Conservation (phyloP, 2,888 invertebrate species). For the Pterostichus madidus region DNA sequence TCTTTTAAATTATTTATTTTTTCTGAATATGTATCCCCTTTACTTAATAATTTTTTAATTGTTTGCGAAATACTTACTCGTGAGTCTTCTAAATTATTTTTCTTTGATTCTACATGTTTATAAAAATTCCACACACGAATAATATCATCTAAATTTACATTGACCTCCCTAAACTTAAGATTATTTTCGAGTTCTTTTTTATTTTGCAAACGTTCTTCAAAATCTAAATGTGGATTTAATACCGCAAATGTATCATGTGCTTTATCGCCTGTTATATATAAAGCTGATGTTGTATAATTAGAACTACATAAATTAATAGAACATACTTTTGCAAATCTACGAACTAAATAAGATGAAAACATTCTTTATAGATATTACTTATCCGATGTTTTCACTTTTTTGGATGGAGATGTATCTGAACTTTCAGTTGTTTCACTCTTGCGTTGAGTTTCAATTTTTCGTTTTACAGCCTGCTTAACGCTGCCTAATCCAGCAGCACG, state of each 20-base stretch:
- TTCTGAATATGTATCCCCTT: slow-evolving; percentile 72
- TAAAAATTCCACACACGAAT: slow-evolving; percentile 83
- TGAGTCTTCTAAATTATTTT: slow-evolving; percentile 78
- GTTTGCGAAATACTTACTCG: slow-evolving; percentile 78
- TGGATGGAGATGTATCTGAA: slow-evolving; percentile 19
- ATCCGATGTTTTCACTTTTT: slow-evolving; percentile 47
- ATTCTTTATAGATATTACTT: slow-evolving; percentile 26
- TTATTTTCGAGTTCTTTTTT: slow-evolving; percentile 79
- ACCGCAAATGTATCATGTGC: slow-evolving; percentile 84
- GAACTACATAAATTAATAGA: slow-evolving; percentile 32
- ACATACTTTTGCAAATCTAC: slow-evolving; percentile 36
- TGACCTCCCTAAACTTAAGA: slow-evolving; percentile 79
- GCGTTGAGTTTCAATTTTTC: slow-evolving; percentile 86
- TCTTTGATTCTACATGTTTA: slow-evolving; percentile 79
- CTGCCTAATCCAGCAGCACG: slow-evolving; percentile 93
- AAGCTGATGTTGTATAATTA: slow-evolving; percentile 77
- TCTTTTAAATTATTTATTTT: slow-evolving; percentile 79
- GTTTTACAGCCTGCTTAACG: slow-evolving; percentile 85
- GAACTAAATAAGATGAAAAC: slow-evolving; percentile 15
- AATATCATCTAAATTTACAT: slow-evolving; percentile 80
- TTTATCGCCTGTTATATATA: slow-evolving; percentile 85
- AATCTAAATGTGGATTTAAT: slow-evolving; percentile 85
- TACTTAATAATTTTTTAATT: slow-evolving; percentile 77
- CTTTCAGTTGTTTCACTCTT: slow-evolving; percentile 69
- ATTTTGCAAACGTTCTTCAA: slow-evolving; percentile 80